Conservation (phyloP, 2,888 invertebrate species). For the Maniola hyperantus region DNA sequence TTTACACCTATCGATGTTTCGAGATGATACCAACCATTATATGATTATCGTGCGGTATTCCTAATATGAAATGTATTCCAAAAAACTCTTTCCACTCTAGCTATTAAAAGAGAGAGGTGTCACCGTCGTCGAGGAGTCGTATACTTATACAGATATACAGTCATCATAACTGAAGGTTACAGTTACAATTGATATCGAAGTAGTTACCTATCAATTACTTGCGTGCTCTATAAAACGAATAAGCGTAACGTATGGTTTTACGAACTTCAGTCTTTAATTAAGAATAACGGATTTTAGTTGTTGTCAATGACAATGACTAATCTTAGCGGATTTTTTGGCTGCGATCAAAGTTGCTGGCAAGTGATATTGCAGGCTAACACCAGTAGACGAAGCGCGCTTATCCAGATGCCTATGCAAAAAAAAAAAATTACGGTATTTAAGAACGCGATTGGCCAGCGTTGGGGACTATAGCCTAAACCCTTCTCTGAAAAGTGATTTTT, state of each 20-base stretch:
- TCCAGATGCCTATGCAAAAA: too few relatives aligned
- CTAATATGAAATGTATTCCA: neutral
- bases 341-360: too few relatives aligned
- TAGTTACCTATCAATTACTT: slow-evolving; percentile 42
- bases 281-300: slow-evolving; percentile 43
- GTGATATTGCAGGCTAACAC: too few relatives aligned
- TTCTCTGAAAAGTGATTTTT: too few relatives aligned
- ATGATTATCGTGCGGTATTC: too few relatives aligned
- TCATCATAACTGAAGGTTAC: slow-evolving; percentile 19
- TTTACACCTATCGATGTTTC: too few relatives aligned
- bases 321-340: slow-evolving; percentile 9
- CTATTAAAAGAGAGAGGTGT: slow-evolving; percentile 8
- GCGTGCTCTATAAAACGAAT: slow-evolving; percentile 51
- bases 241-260: slow-evolving; percentile 59
- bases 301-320: slow-evolving; percentile 48
- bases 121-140: slow-evolving; percentile 6
- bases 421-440: too few relatives aligned
- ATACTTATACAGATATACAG: neutral
- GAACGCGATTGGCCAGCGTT: too few relatives aligned
- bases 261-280: slow-evolving; percentile 60
- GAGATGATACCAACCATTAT: too few relatives aligned
- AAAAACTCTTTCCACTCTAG: neutral
- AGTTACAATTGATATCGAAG: slow-evolving; percentile 41
- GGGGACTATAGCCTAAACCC: too few relatives aligned
- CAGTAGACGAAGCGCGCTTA: too few relatives aligned